Conservation (phyloP, 1,140 invertebrate genomes). For the Daktulosphaira vitifoliae region DNA sequence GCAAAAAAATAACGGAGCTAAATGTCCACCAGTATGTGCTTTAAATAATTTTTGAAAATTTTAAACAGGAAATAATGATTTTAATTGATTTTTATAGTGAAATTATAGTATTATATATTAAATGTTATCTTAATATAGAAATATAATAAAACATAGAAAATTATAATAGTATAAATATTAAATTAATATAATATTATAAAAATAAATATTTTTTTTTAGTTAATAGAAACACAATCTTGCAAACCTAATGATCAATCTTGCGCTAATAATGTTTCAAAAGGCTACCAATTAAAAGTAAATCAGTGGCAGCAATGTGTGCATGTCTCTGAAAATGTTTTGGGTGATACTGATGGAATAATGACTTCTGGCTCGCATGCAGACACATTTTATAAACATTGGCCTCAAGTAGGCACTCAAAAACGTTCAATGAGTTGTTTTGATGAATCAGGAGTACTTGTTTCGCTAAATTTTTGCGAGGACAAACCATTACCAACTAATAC, state of each 20-base stretch:
- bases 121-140: no score
- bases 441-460: constrained; percentile 12
- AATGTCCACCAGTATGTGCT: constrained; percentile 40
- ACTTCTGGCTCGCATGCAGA: constrained; percentile 36
- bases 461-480: constrained; percentile 33
- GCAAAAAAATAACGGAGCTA: constrained; percentile 40
- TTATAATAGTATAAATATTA: no score
- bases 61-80: no score
- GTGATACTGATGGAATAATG: constrained; percentile 6
- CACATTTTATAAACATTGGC: constrained; percentile 42
- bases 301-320: constrained; percentile 39
- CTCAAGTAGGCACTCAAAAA: constrained; percentile 43
- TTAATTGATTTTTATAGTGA: not conserved
- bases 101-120: no score
- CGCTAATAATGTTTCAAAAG: constrained; percentile 5
- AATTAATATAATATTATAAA: no score
- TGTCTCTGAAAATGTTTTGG: not conserved
- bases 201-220: constrained; percentile 29
- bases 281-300: constrained; percentile 39
- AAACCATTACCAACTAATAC: constrained; percentile 39
- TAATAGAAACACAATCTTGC: constrained; percentile 42
- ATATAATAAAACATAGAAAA: no score
- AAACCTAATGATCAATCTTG: constrained; percentile 37
- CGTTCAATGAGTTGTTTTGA: constrained; percentile 42
- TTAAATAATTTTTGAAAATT: not conserved